Evolutionary conservation across 2,797 vertebrate species (phyloP).

Genomic region (Acropternis orthonyx): DNA sequence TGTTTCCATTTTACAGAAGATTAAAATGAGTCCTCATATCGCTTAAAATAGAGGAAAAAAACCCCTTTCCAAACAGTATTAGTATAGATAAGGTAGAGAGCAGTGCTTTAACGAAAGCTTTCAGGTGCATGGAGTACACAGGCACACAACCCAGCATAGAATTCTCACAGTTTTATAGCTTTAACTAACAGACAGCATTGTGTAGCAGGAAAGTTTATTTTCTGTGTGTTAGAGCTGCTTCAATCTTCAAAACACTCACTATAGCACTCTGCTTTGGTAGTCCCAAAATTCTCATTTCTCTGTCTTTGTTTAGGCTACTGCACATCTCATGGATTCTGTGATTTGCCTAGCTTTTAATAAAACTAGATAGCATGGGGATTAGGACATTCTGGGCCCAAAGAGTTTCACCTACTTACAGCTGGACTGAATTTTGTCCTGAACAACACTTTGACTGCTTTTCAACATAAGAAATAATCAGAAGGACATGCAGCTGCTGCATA

Average conservation of each 20-base stretch:
- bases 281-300: background rate
- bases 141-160: too few relatives aligned
- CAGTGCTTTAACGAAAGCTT: too few relatives aligned
- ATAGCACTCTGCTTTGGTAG: background rate
- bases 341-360: background rate
- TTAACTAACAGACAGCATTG: background rate
- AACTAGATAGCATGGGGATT: background rate
- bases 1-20: slow-evolving; percentile 13
- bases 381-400: background rate
- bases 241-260: background rate
- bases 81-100: too few relatives aligned
- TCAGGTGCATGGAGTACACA: too few relatives aligned
- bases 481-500: slow-evolving; percentile 43
- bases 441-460: background rate
- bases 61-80: too few relatives aligned
- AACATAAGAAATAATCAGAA: slow-evolving; percentile 55
- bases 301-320: background rate
- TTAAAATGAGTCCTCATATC: background rate
- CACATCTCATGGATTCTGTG: background rate
- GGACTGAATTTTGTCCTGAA: background rate
- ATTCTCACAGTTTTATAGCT: too few relatives aligned
- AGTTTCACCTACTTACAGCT: background rate
- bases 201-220: background rate
- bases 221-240: background rate
- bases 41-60: too few relatives aligned